phyloP scores from a whole-genome alignment of 2,888 invertebrate species.

The Drosophila mettleri region DNA sequence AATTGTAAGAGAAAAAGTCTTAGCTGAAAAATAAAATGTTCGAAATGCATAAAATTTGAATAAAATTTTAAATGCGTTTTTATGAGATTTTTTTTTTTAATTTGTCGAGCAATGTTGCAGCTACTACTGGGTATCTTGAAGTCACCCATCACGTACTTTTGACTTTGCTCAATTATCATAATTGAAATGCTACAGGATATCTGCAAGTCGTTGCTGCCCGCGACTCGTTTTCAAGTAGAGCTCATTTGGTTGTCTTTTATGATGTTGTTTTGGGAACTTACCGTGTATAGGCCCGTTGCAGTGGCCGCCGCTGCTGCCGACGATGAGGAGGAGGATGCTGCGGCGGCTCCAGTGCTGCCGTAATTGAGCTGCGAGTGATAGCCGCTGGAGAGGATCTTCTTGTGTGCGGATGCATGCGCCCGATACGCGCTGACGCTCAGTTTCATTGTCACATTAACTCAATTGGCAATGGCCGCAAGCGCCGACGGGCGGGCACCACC shows the following conservation, averaged over 20 bases:
- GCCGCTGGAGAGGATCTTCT: constrained; percentile 93
- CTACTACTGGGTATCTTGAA: not conserved
- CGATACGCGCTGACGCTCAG: constrained; percentile 94
- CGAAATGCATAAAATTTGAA: too few relatives aligned
- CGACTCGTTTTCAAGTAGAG: not conserved
- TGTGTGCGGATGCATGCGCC: constrained; percentile 95
- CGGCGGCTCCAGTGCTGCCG: constrained; percentile 90
- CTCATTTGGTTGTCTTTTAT: constrained; percentile 20
- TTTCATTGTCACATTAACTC: constrained; percentile 88
- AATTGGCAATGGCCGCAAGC: constrained; percentile 18
- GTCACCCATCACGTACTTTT: not conserved
- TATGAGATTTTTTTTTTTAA: too few relatives aligned
- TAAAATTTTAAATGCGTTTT: too few relatives aligned
- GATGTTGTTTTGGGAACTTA: constrained; percentile 76
- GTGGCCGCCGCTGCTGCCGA: constrained; percentile 72
- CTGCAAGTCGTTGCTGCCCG: not conserved
- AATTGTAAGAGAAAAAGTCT: too few relatives aligned
- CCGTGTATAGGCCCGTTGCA: constrained; percentile 86
- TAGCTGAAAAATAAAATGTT: too few relatives aligned
- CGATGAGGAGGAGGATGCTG: constrained; percentile 86
- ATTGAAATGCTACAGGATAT: not conserved
- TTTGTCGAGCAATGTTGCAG: too few relatives aligned
- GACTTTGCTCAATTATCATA: not conserved
- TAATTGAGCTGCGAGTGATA: constrained; percentile 91
- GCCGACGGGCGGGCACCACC: constrained; percentile 17